These are phyloP conservation scores for Catostylus mosaicus DNA, from an alignment of 30 jellyfish, hydroid and myxozoan genomes.

Conservation along the genomic window DNA sequence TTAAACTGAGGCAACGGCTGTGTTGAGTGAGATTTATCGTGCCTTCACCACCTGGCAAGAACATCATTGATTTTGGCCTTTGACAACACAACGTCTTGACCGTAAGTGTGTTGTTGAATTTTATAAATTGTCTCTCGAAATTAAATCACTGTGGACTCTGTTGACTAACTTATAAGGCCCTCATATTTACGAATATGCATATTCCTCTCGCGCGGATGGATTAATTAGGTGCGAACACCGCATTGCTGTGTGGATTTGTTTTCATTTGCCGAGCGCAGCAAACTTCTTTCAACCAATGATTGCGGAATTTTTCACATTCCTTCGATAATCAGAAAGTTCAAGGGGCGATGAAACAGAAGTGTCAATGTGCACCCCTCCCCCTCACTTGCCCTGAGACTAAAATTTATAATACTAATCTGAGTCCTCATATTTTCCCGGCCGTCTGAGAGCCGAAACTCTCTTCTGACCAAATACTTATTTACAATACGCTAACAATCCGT, in stretches of 20 bases:
- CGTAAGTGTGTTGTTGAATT: conserved; percentile 12
- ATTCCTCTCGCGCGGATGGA: background rate
- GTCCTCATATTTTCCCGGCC: no score
- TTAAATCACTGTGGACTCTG: background rate
- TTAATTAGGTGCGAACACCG: background rate
- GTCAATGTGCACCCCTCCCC: no score
- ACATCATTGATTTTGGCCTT: conserved; percentile 54
- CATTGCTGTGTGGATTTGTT: background rate
- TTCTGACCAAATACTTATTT: no score
- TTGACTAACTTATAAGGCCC: background rate
- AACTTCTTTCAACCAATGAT: no score
- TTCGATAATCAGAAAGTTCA: no score
- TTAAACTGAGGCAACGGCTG: conserved; percentile 22
- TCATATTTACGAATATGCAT: background rate
- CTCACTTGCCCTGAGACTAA: no score
- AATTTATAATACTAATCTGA: no score
- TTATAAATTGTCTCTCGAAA: background rate
- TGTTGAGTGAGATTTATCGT: conserved; percentile 16
- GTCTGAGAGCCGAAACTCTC: no score
- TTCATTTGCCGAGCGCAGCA: background rate
- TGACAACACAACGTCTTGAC: conserved; percentile 1
- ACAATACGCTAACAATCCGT: no score
- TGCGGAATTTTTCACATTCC: no score
- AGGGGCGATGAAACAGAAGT: no score
- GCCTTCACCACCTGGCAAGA: conserved; percentile 65